Evolutionary conservation across 1,140 invertebrate species (phyloP).

Genomic region (Sogatella furcifera): DNA sequence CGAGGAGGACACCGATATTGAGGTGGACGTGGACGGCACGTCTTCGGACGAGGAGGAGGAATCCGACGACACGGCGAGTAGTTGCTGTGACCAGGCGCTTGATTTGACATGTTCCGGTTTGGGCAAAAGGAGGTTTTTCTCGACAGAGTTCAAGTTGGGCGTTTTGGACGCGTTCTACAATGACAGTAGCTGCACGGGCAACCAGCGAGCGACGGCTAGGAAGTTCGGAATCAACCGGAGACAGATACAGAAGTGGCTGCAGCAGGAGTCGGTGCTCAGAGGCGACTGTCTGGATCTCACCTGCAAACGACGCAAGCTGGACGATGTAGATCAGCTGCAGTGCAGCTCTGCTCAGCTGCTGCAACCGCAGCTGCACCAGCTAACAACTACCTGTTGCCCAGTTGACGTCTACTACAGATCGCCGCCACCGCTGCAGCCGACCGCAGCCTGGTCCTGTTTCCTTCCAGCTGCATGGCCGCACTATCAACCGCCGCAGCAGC

Average conservation of each 20-base stretch:
- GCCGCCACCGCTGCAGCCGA: neutral
- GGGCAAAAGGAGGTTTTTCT: slow-evolving; percentile 38
- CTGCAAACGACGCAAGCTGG: slow-evolving; percentile 10
- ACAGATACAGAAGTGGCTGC: slow-evolving; percentile 52
- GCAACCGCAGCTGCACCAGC: slow-evolving; percentile 21
- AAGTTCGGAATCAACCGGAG: slow-evolving; percentile 49
- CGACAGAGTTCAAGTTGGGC: slow-evolving; percentile 38
- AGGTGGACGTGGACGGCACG: slow-evolving; percentile 20
- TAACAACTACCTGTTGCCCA: slow-evolving; percentile 10
- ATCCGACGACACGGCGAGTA: slow-evolving; percentile 20
- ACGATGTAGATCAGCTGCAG: neutral
- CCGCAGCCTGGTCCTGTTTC: slow-evolving; percentile 2
- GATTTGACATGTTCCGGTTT: slow-evolving; percentile 27
- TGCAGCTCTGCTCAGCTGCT: slow-evolving; percentile 18
- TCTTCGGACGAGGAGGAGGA: slow-evolving; percentile 17
- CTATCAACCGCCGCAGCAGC: neutral
- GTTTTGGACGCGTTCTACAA: slow-evolving; percentile 41
- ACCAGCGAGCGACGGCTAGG: slow-evolving; percentile 47
- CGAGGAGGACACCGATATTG: slow-evolving; percentile 13
- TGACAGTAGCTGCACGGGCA: slow-evolving; percentile 41
- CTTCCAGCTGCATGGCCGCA: neutral
- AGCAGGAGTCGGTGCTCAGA: slow-evolving; percentile 39
- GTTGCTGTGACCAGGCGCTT: slow-evolving; percentile 21
- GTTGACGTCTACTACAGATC: neutral
- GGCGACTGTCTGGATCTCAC: slow-evolving; percentile 25